Evolutionary conservation across 1,140 invertebrate genomes (phyloP).

Genomic region (Drosophila orosa): DNA sequence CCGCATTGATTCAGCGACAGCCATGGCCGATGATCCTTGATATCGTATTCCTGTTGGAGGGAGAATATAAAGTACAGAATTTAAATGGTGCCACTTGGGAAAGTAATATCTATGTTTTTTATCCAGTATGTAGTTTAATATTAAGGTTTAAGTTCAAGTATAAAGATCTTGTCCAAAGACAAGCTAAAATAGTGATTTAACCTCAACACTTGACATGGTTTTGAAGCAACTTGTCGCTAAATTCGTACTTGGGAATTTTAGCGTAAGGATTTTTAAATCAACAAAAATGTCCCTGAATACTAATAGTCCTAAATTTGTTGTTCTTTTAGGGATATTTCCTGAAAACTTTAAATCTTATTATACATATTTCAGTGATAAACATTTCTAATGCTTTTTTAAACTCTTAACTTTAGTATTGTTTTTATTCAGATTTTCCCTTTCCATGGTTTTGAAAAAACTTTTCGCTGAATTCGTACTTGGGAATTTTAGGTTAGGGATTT

Average conservation of each 20-base stretch:
- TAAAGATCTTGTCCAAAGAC: not conserved
- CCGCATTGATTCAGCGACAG: slow-evolving; percentile 81
- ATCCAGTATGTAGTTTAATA: not conserved
- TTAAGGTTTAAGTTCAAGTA: not conserved
- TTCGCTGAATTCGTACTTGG: too few relatives aligned
- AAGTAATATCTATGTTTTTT: not conserved
- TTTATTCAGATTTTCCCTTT: too few relatives aligned
- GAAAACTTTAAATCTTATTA: too few relatives aligned
- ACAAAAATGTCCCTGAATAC: not conserved
- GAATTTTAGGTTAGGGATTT: too few relatives aligned
- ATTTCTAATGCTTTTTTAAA: too few relatives aligned
- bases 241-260: not conserved
- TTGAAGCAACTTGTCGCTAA: not conserved
- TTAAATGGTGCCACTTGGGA: not conserved
- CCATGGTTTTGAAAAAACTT: too few relatives aligned
- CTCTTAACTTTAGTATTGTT: too few relatives aligned
- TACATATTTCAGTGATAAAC: too few relatives aligned
- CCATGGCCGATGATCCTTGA: slow-evolving; percentile 83
- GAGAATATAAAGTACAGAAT: not conserved
- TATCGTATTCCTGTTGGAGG: slow-evolving; percentile 73
- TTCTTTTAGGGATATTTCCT: not conserved
- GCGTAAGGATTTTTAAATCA: not conserved
- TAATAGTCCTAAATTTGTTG: too few relatives aligned
- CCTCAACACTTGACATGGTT: not conserved
- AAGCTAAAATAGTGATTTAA: not conserved